Conservation (phyloP, 2,888 invertebrate species). For the Pristionchus maxplancki region DNA sequence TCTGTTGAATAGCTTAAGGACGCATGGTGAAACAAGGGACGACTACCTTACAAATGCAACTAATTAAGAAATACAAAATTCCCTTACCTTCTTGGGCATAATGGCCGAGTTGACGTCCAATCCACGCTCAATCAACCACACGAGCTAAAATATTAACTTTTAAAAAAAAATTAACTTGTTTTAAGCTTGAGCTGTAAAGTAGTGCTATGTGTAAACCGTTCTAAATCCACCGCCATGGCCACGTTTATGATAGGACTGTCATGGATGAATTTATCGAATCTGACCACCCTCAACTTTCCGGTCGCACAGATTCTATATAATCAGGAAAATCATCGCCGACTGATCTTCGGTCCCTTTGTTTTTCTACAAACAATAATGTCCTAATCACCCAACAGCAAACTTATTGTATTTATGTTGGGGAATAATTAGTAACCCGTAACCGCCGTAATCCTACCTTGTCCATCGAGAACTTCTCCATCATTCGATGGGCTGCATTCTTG, state of each 20-base stretch:
- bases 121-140: slow-evolving; percentile 27
- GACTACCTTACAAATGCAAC: no score
- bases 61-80: no score
- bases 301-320: not conserved
- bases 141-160: no score
- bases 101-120: slow-evolving; percentile 36
- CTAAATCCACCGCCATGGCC: not conserved
- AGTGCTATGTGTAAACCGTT: not conserved
- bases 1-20: no score
- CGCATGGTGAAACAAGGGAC: no score
- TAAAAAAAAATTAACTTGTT: no score
- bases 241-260: not conserved
- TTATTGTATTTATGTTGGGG: no score
- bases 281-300: not conserved
- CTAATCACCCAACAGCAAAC: no score
- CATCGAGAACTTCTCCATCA: not conserved
- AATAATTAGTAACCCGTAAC: no score
- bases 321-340: not conserved
- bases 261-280: not conserved
- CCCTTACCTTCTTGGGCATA: not conserved
- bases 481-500: slow-evolving; percentile 19
- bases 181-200: no score
- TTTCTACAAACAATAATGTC: no score
- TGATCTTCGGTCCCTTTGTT: not conserved
- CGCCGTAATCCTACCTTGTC: not conserved